A percentile compares a stretch with the other conserved stretches of the same genome.
Evolutionary conservation across 2,888 invertebrate genomes (phyloP).

Genomic region (Dasypogon diadema): DNA sequence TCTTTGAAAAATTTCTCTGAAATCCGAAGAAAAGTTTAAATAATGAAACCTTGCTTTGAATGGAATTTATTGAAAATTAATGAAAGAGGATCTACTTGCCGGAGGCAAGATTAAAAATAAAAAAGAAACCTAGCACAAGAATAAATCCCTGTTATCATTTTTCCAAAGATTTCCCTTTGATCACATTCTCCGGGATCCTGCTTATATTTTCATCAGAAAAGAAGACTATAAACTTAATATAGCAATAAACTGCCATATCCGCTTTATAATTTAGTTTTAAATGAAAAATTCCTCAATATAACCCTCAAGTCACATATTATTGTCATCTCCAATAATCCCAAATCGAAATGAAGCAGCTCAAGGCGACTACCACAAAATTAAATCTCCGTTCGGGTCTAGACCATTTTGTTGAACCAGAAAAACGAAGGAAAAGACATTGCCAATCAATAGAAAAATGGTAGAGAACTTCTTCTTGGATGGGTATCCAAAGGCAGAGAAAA

Average conservation of each 20-base stretch:
- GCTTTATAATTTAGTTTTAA: conserved; percentile 27
- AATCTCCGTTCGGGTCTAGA: conserved; percentile 11
- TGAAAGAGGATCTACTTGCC: too few relatives aligned
- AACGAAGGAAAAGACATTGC: conserved; percentile 13
- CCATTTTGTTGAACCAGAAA: background rate
- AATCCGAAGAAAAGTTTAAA: too few relatives aligned
- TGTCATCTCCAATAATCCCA: conserved; percentile 20
- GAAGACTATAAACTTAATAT: too few relatives aligned
- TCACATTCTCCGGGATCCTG: too few relatives aligned
- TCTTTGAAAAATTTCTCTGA: too few relatives aligned
- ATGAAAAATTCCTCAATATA: conserved; percentile 18
- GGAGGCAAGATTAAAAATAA: too few relatives aligned
- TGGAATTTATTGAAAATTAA: too few relatives aligned
- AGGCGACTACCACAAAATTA: conserved; percentile 31
- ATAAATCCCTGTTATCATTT: too few relatives aligned
- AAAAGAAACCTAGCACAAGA: too few relatives aligned
- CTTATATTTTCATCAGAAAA: too few relatives aligned
- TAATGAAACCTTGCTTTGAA: too few relatives aligned
- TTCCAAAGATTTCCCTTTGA: too few relatives aligned
- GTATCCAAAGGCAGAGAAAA: conserved; percentile 3
- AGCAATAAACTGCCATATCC: conserved; percentile 9
- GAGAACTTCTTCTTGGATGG: background rate
- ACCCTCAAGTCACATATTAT: background rate
- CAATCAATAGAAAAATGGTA: conserved; percentile 39
- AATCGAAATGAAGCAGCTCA: background rate